Percentiles rank a stretch among this genome's conserved stretches.
These are phyloP conservation scores for Hyposmocoma kahamanoa DNA, from an alignment of 1,140 invertebrate species.

Conservation along the genomic window DNA sequence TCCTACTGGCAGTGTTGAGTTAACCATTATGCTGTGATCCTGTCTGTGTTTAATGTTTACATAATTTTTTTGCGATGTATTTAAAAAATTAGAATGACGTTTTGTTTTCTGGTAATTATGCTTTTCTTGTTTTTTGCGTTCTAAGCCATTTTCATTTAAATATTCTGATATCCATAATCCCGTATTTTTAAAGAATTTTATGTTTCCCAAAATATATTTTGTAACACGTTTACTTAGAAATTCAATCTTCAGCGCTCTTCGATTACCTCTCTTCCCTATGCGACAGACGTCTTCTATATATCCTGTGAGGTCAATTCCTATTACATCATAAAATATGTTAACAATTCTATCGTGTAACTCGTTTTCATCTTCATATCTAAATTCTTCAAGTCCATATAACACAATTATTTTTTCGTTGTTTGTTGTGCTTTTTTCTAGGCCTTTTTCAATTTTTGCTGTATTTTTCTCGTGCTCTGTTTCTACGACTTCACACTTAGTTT, in stretches of 20 bases:
- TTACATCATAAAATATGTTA: constrained; percentile 2
- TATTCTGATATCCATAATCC: constrained; percentile 3
- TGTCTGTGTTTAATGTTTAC: background rate
- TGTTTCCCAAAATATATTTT: background rate
- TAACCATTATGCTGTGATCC: background rate
- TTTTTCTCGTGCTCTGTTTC: no score
- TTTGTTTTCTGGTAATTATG: background rate
- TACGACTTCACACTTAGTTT: no score
- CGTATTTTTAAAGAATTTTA: constrained; percentile 2
- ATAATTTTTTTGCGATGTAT: background rate
- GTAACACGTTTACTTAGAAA: background rate
- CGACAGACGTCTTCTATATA: background rate
- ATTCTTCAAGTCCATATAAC: constrained; percentile 1
- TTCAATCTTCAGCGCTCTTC: background rate
- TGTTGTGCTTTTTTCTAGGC: background rate
- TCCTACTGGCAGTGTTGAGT: background rate
- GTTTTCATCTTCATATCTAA: background rate
- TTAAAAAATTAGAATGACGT: background rate
- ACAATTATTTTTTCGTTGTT: background rate
- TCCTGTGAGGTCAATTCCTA: background rate
- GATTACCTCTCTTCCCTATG: background rate
- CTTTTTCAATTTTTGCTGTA: background rate
- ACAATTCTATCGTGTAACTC: background rate
- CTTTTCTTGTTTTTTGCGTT: background rate
- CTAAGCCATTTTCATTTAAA: background rate